phyloP scores from a whole-genome alignment of 2,113 vertebrate genomes.

The Albula goreensis region DNA sequence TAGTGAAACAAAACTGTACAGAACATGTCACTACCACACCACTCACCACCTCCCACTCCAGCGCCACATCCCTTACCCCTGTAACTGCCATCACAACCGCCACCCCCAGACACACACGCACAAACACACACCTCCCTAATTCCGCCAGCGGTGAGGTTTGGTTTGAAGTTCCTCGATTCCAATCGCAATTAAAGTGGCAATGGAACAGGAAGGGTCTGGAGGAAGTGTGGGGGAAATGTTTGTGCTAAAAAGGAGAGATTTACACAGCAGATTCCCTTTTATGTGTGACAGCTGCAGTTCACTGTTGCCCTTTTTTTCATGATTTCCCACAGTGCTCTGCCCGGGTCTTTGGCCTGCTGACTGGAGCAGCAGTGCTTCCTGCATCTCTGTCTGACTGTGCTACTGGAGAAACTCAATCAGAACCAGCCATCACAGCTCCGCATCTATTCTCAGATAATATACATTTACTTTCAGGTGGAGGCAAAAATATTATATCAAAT shows the following conservation, averaged over 20 bases:
- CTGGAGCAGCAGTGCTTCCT: neutral
- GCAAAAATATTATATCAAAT: neutral
- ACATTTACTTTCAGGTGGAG: no score
- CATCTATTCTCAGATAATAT: no score
- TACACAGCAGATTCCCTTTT: conserved; percentile 24
- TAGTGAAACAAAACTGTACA: neutral
- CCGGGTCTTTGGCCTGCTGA: conserved; percentile 1
- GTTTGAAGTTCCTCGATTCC: conserved; percentile 28
- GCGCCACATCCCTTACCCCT: neutral
- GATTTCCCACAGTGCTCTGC: conserved; percentile 7
- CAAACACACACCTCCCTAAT: neutral
- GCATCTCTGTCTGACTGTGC: neutral
- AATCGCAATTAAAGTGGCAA: conserved; percentile 23
- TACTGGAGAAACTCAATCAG: no score
- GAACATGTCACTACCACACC: neutral
- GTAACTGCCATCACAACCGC: neutral
- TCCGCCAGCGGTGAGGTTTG: neutral
- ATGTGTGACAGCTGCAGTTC: conserved; percentile 24
- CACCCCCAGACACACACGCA: neutral
- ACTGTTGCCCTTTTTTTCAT: conserved; percentile 18
- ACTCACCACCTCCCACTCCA: no score
- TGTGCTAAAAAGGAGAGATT: neutral
- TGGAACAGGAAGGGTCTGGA: conserved; percentile 7
- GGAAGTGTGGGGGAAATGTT: conserved; percentile 31
- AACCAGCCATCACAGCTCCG: no score